phyloP scores from a whole-genome alignment of 2,113 vertebrate genomes.

The Cyrtonyx montezumae region DNA sequence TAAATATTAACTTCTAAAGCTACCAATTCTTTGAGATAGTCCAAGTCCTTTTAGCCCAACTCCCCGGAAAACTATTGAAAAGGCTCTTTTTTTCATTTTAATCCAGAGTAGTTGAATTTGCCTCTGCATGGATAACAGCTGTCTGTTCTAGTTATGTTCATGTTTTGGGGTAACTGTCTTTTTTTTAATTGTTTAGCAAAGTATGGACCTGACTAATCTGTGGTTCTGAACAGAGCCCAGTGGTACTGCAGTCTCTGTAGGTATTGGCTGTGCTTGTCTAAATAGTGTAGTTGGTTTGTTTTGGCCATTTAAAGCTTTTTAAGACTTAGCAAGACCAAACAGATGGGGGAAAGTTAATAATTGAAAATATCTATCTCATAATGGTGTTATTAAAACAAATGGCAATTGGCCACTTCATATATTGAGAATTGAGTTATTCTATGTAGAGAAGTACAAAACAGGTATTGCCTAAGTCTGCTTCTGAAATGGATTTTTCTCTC shows the following conservation, averaged over 20 bases:
- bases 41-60: background rate
- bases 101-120: background rate
- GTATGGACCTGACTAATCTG: fast-evolving
- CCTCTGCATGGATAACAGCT: background rate
- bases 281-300: background rate
- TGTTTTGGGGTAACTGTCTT: background rate
- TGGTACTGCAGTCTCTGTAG: background rate
- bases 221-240: background rate
- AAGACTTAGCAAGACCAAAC: background rate
- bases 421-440: background rate
- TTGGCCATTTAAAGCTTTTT: background rate
- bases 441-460: background rate
- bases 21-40: background rate
- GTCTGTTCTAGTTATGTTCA: no score
- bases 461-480: background rate
- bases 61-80: background rate
- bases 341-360: background rate
- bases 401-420: background rate
- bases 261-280: background rate
- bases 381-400: background rate
- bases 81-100: background rate
- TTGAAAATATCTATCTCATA: background rate
- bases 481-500: background rate
- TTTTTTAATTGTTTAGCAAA: background rate
- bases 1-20: background rate